Base-by-base conservation (phyloP, 2,797 vertebrate species). In the Catharus ustulatus region DNA sequence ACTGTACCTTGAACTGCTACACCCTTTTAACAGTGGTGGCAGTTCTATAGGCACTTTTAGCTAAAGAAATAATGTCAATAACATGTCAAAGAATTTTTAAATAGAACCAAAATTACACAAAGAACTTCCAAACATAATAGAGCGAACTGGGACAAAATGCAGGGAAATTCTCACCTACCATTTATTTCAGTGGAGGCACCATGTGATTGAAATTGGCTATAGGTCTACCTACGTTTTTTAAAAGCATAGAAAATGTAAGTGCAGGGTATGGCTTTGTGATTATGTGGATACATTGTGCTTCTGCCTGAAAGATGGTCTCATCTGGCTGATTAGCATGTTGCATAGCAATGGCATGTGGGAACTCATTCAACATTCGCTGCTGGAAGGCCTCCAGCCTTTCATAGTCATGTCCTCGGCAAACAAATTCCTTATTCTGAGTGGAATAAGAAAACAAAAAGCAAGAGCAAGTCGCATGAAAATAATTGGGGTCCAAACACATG, bases 241-340 rank as follows among this genome's bases (percentile, higher is more conserved):
- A 58, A 94, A 80, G 34, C 52, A 42, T 12, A 34, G 59, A 58
- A 81, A 78, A 62, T 1, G 0, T 54, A 85, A 84, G 23, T 82
- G 72, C 12, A 32, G 43, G 36, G 17, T 40, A 71, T 11, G 43
- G 40, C 46, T 64, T 62, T 87, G 54, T 52, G 76, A 91, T 94
- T 82, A 38, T 58, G 92, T 96, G 99, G 99, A 99, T 99, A 99
- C 99, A 99, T 96, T 99, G 99, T 11, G 99, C 99, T 74, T 99
- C 99, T 2, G 99, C 99, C 98, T 99, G 99, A 98, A 99, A 99
- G 97, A 99, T 99, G 96, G 99, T 99, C 98, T 99, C 99, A 84
- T 99, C 99, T 1, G 99, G 99, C 97, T 99, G 99, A 98, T 99
- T 99, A 96, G 98, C 99, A 67, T 99, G 99, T 97, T 99, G 99